phyloP scores from a whole-genome alignment of 2,888 invertebrate species.

The Spilarctia lutea region DNA sequence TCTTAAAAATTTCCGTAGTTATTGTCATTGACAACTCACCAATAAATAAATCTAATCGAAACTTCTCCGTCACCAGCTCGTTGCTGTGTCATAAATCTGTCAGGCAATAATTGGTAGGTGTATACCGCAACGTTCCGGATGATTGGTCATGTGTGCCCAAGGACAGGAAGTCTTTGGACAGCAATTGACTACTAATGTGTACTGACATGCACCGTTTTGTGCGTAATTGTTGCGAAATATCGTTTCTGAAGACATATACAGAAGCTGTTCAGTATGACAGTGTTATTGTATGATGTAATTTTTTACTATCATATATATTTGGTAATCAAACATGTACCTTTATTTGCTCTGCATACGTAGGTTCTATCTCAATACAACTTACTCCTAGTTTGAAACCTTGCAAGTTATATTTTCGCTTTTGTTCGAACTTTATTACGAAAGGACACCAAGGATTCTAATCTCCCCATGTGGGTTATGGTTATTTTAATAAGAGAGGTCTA shows the following conservation, averaged over 20 bases:
- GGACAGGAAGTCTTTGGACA: slow-evolving; percentile 53
- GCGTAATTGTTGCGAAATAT: slow-evolving; percentile 45
- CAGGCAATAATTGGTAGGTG: slow-evolving; percentile 39
- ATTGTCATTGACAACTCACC: not conserved
- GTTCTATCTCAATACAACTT: not conserved
- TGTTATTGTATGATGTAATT: not conserved
- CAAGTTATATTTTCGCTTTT: not conserved
- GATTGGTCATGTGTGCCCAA: slow-evolving; percentile 53
- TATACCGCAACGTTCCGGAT: slow-evolving; percentile 49
- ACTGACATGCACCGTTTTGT: slow-evolving; percentile 33
- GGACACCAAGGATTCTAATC: not conserved
- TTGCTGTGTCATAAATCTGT: slow-evolving; percentile 44
- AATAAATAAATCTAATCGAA: not conserved
- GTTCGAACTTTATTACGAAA: not conserved
- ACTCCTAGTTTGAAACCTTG: not conserved
- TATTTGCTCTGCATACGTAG: not conserved
- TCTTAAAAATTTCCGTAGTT: not conserved
- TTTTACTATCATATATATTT: not conserved
- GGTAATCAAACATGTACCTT: not conserved
- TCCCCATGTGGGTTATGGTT: not conserved
- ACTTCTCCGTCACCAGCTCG: slow-evolving; percentile 3
- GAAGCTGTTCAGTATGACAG: not conserved
- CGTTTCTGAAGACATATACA: slow-evolving; percentile 3
- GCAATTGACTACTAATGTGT: slow-evolving; percentile 45
- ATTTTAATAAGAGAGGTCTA: too few species aligned